Evolutionary conservation across 1,140 invertebrate species (phyloP), one percentile per base, ranked within the genome.

Genomic region (Trypoxylus dichotomus): DNA sequence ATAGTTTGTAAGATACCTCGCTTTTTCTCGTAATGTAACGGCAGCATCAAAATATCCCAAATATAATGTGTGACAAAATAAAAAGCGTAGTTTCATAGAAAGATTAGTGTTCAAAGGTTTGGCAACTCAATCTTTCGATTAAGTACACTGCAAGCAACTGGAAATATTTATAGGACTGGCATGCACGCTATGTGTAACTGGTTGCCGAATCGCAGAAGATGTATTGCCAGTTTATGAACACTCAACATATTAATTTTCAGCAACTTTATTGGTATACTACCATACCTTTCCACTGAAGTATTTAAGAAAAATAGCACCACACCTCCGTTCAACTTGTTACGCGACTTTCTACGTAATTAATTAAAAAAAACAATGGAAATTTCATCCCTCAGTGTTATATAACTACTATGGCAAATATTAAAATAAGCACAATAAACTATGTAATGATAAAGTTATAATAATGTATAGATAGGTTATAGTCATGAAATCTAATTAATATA

Each of bases 341-440:
- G 80, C 80, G 77, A 80, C 79, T 80, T 81, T 80, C 60, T 68
- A 68, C 60, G 21, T 78, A 79, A 78, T 79, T 76, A 78, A 81
- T 43, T 32, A 73, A 76, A 42, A 80, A 41, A n/a, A n/a, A n/a
- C n/a, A n/a, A 76, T 78, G 73, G 47, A 74, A 77, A 82, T 77
- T 79, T 79, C 72, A 82, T 78, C 76, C 74, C 74, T 82, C 80
- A 81, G 76, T 82, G 81, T 82, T 82, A 79, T 80, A 82, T 76
- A 75, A 58, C 76, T 81, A 80, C 77, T 79, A 82, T 79, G 79
- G 80, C 78, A 82, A 82, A 79, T 80, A 81, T 82, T 80, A 78
- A 80, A 82, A 72, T 82, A 82, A 82, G 81, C 81, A 82, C 81
- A 82, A 82, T 82, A 82, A 80, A 77, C 74, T 79, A 78, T 74